Percentiles rank a stretch among this genome's conserved stretches.
Evolutionary conservation across 2,113 vertebrate species (phyloP).

Genomic region (Sapajus apella): DNA sequence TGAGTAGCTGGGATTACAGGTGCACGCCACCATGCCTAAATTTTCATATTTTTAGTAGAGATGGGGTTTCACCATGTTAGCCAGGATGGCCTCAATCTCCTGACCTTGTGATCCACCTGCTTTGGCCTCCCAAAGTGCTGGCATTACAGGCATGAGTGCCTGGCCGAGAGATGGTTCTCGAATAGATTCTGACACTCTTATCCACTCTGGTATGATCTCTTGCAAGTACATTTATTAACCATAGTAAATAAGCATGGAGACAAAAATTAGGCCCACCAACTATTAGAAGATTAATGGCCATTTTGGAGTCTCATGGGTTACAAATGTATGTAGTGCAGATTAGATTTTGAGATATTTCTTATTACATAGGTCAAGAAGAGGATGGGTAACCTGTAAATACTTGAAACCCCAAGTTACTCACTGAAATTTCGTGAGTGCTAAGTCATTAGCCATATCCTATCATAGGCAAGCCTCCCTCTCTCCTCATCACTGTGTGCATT

Average conservation of each 20-base stretch:
- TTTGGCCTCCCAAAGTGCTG: too few species aligned
- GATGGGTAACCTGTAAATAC: rapidly evolving
- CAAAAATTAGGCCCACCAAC: not conserved
- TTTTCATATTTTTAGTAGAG: too few species aligned
- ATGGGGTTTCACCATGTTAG: too few species aligned
- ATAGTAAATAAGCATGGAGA: not conserved
- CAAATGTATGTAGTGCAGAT: not conserved
- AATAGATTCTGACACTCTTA: not conserved
- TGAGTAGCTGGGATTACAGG: too few species aligned
- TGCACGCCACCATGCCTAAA: too few species aligned
- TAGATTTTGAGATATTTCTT: not conserved
- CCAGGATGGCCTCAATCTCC: too few species aligned
- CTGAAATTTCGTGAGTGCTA: not conserved
- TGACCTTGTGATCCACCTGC: too few species aligned
- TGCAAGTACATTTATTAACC: not conserved
- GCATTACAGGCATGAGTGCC: too few species aligned
- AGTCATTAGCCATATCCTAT: not conserved
- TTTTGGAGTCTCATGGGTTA: not conserved
- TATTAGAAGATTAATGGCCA: not conserved
- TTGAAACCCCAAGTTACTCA: not conserved
- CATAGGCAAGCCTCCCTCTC: not conserved
- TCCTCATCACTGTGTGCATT: not conserved
- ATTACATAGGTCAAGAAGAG: not conserved
- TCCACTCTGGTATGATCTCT: rapidly evolving
- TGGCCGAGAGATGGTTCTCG: not conserved